Evolutionary conservation across 2,888 invertebrate genomes (phyloP).

Genomic region (Deladenus siricidicola): DNA sequence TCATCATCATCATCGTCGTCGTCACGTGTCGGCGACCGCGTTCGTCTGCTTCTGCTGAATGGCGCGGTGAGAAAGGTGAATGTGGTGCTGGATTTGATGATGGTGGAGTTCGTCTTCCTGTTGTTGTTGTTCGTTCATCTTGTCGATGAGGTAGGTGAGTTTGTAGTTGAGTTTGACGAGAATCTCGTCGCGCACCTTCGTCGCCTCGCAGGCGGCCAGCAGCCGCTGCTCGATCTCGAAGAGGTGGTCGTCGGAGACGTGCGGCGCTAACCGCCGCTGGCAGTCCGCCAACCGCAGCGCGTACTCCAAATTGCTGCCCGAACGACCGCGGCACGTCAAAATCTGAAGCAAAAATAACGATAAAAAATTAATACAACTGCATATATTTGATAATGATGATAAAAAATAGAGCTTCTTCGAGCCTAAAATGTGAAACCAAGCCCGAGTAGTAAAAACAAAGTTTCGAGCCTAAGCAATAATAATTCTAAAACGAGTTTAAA

Average conservation of each 20-base stretch:
- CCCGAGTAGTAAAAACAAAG: neutral
- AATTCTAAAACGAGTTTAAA: too few relatives aligned
- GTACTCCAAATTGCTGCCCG: slow-evolving; percentile 85
- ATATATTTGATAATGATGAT: neutral
- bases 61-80: too few relatives aligned
- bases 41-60: too few relatives aligned
- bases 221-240: slow-evolving; percentile 37
- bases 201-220: slow-evolving; percentile 25
- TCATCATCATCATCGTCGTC: too few relatives aligned
- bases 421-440: neutral
- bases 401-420: too few relatives aligned
- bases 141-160: slow-evolving; percentile 18
- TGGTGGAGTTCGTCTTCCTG: too few relatives aligned
- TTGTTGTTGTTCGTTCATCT: slow-evolving; percentile 3
- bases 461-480: too few relatives aligned
- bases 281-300: slow-evolving; percentile 60
- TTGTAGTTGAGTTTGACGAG: slow-evolving; percentile 27
- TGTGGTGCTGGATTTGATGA: too few relatives aligned
- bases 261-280: slow-evolving; percentile 35
- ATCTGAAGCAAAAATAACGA: slow-evolving; percentile 61
- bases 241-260: slow-evolving; percentile 35
- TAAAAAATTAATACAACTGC: neutral
- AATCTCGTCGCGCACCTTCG: slow-evolving; percentile 23
- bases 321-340: slow-evolving; percentile 66
- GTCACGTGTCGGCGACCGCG: too few relatives aligned